Evolutionary conservation across 2,888 invertebrate genomes (phyloP), one percentile per base, ranked within the genome.

Genomic region (Venusia cambrica): DNA sequence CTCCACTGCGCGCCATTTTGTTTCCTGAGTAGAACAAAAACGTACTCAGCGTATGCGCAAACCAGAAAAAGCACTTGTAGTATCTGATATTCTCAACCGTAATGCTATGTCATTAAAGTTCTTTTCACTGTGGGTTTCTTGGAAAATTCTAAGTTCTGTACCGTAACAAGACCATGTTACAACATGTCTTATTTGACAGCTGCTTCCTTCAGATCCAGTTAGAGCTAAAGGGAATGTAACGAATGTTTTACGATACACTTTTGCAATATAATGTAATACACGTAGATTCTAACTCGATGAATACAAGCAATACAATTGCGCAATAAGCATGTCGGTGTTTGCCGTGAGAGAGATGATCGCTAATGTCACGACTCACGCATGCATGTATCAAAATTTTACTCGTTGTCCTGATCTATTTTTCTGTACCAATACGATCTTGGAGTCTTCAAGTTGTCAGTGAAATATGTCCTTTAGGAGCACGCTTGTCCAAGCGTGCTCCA

Each of bases 171-270:
- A 38, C 45, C 44, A 44, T 48, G 57, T 55, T 55, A 60, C 57
- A 61, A 57, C 62, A 54, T 51, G 60, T 59, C 59, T 57, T 49
- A 50, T 48, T 45, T 53, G 71, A 65, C 66, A 65, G 67, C 62
- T 62, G 63, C 58, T 73, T 73, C 70, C 67, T 57, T 50, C 54
- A 42, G 46, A 54, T 61, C 56, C 48, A 57, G 51, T 54, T 47
- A 42, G 30, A 20, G 22, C 34, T 24, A 16, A 26, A 40, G 36
- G 34, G 22, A 38, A 43, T 19, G 30, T 28, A 38, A 7, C 18
- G 6, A 39, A 27, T 32, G 29, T 4, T 16, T 36, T 27, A 28
- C 8, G n/a, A 17, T 7, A 13, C 40, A 19, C 10, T 26, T 17
- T 9, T 16, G 33, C 14, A 29, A 36, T 34, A 29, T 5, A 43